Percentiles rank a stretch among this genome's conserved stretches.
phyloP scores from a whole-genome alignment of 2,797 vertebrate species.

The Eospalax fontanierii region DNA sequence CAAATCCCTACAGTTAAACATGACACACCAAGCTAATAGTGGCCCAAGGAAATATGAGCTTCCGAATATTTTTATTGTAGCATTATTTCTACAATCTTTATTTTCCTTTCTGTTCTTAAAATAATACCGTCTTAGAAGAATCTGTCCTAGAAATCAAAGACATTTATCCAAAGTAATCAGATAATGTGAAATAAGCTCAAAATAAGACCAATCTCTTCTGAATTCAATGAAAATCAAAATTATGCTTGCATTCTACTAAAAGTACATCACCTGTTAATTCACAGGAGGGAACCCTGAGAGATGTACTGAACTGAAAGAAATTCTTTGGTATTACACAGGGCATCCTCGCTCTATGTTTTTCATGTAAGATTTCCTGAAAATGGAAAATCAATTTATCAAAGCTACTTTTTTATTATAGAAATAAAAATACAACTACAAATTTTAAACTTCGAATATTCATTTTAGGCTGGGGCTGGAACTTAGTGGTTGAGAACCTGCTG shows the following conservation, averaged over 20 bases:
- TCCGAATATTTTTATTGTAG: conserved; percentile 17
- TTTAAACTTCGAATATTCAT: neutral
- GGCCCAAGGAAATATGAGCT: neutral
- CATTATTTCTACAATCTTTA: neutral
- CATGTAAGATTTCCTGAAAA: conserved; percentile 42
- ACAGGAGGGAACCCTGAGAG: neutral
- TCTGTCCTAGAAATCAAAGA: conserved; percentile 51
- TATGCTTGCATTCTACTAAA: conserved; percentile 1
- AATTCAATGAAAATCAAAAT: conserved; percentile 46
- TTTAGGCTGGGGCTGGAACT: neutral
- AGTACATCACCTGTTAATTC: conserved; percentile 42
- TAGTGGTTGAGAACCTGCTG: neutral
- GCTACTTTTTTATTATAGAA: conserved; percentile 34
- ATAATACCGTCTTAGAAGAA: conserved; percentile 8
- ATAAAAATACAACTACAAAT: conserved; percentile 40
- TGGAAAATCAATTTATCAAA: conserved; percentile 52
- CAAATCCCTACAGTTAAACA: conserved; percentile 25
- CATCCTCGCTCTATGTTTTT: neutral
- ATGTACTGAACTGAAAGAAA: neutral
- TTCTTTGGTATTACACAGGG: neutral
- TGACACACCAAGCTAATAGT: neutral
- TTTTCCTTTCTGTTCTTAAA: conserved; percentile 11
- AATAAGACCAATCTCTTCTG: conserved; percentile 51
- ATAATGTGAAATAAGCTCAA: conserved; percentile 38
- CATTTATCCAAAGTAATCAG: conserved; percentile 39